Evolutionary conservation across 2,888 invertebrate species (phyloP).

Genomic region (Mythimna impura): DNA sequence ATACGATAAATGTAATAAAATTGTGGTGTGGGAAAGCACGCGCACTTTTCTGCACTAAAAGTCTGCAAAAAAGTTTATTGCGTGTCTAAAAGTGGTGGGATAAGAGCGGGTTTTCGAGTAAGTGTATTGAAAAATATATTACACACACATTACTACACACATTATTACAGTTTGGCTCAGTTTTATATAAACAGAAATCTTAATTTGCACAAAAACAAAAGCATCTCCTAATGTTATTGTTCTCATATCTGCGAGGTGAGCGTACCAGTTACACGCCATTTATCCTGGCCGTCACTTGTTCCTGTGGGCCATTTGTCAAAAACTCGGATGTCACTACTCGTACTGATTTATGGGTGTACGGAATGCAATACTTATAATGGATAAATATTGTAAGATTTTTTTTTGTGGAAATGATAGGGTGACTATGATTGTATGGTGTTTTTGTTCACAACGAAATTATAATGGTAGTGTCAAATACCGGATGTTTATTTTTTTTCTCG

Average conservation of each 20-base stretch:
- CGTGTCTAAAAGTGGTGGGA: no score
- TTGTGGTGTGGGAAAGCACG: no score
- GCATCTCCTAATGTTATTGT: slow-evolving; percentile 39
- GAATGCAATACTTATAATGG: slow-evolving; percentile 88
- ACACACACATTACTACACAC: no score
- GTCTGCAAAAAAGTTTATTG: no score
- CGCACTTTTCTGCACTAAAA: no score
- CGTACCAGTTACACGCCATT: slow-evolving; percentile 83
- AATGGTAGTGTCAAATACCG: neutral
- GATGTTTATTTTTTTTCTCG: neutral
- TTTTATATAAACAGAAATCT: no score
- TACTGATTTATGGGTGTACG: slow-evolving; percentile 84
- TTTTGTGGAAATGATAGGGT: slow-evolving; percentile 74
- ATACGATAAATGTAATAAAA: no score
- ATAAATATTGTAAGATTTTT: slow-evolving; percentile 87
- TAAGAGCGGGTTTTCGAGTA: no score
- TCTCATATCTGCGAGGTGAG: slow-evolving; percentile 67
- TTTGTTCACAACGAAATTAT: neutral
- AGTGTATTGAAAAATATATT: no score
- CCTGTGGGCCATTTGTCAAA: slow-evolving; percentile 87
- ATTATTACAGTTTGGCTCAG: no score
- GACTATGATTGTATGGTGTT: slow-evolving; percentile 41
- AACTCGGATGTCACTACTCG: slow-evolving; percentile 85
- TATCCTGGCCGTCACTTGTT: slow-evolving; percentile 84
- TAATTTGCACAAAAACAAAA: slow-evolving; percentile 48